Evolutionary conservation across 2,797 vertebrate species (phyloP).

Genomic region (Clamator glandarius): DNA sequence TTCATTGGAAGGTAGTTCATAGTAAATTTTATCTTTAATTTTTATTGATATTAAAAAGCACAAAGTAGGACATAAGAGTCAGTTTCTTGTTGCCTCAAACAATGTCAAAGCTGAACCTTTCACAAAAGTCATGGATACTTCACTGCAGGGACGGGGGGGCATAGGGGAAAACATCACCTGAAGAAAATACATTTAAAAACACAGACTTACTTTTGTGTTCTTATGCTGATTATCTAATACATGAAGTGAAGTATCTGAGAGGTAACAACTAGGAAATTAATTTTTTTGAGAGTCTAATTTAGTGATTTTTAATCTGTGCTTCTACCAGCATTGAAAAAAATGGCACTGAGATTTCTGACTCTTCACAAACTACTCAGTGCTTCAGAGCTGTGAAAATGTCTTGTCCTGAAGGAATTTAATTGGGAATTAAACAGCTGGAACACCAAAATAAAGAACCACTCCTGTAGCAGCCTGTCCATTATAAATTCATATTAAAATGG

Average conservation of each 20-base stretch:
- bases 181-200: not conserved
- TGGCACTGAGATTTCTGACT: not conserved
- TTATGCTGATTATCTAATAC: not conserved
- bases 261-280: not conserved
- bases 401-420: not conserved
- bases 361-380: not conserved
- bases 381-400: not conserved
- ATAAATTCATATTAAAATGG: not conserved
- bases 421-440: conserved; percentile 7
- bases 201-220: not conserved
- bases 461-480: not conserved
- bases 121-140: not conserved
- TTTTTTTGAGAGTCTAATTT: not conserved
- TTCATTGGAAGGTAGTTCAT: not conserved
- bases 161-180: not conserved
- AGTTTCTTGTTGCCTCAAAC: not conserved
- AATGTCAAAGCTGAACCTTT: not conserved
- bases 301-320: not conserved
- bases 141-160: accelerated
- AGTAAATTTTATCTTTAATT: not conserved
- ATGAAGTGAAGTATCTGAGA: not conserved
- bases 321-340: not conserved
- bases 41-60: not conserved
- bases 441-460: not conserved
- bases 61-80: not conserved